These are phyloP conservation scores for Falco punctatus DNA, from an alignment of 2,113 vertebrate species.

Conservation along the genomic window DNA sequence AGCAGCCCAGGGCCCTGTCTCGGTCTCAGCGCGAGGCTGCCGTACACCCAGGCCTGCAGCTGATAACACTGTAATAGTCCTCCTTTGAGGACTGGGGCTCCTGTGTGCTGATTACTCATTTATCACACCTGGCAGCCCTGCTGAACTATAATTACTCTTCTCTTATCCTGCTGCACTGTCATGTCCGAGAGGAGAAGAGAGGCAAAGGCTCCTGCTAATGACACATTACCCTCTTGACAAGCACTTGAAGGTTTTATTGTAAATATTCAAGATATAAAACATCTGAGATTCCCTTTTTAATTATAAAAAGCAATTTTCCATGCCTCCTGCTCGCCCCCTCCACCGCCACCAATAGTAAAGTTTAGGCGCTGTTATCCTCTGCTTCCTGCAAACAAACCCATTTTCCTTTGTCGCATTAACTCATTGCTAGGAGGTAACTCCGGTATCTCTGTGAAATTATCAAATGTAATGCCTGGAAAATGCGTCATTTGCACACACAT, in stretches of 20 bases:
- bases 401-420: slow-evolving; percentile 69
- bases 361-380: slow-evolving; percentile 66
- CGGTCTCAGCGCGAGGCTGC: slow-evolving; percentile 74
- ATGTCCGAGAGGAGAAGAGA: slow-evolving; percentile 89
- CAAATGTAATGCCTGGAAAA: slow-evolving; percentile 74
- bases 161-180: slow-evolving; percentile 97
- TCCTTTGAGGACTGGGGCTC: slow-evolving; percentile 96
- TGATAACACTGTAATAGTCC: slow-evolving; percentile 99
- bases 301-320: slow-evolving; percentile 85
- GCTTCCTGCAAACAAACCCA: slow-evolving; percentile 70
- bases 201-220: slow-evolving; percentile 84
- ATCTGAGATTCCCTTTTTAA: slow-evolving; percentile 86
- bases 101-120: slow-evolving; percentile 99
- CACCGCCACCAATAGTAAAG: slow-evolving; percentile 60
- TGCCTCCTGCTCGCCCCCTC: slow-evolving; percentile 46
- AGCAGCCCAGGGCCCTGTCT: slow-evolving; percentile 82
- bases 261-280: slow-evolving; percentile 87
- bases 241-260: slow-evolving; percentile 84
- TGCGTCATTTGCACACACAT: slow-evolving; percentile 73
- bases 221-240: slow-evolving; percentile 86
- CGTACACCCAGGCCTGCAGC: slow-evolving; percentile 84
- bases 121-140: slow-evolving; percentile 99
- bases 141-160: slow-evolving; percentile 99
- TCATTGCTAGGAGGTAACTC: slow-evolving; percentile 68
- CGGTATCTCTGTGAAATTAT: slow-evolving; percentile 79